Percentiles rank a stretch among this genome's conserved stretches.
Conservation (phyloP, 1,140 invertebrate species). For the Cydia amplana region DNA sequence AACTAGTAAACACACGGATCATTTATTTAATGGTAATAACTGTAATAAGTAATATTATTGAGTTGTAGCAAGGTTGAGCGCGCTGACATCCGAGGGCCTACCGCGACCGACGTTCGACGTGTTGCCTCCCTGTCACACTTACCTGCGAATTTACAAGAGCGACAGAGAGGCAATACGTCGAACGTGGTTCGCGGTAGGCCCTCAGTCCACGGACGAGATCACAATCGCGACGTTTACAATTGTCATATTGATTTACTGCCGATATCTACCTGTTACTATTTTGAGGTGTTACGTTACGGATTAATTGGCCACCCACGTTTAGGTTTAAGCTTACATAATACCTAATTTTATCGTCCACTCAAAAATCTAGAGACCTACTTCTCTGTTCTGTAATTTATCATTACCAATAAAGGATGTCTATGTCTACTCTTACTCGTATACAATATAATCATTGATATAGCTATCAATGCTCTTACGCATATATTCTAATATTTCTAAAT, state of each 20-base stretch:
- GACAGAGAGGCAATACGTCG: too few relatives aligned
- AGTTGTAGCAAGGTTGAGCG: neutral
- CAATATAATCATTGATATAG: neutral
- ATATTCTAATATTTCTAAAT: too few relatives aligned
- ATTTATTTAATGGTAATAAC: neutral
- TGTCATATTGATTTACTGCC: conserved; percentile 68
- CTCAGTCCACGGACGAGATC: conserved; percentile 59
- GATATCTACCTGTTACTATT: conserved; percentile 48
- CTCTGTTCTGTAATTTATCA: too few relatives aligned
- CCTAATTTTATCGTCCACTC: neutral
- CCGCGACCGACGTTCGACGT: too few relatives aligned
- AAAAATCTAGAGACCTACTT: too few relatives aligned
- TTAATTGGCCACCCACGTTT: conserved; percentile 57
- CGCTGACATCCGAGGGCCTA: too few relatives aligned
- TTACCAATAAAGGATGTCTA: too few relatives aligned
- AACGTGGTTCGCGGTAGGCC: too few relatives aligned
- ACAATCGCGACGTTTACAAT: conserved; percentile 70
- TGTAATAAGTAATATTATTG: conserved; percentile 19
- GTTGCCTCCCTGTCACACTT: too few relatives aligned
- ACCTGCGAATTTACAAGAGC: too few relatives aligned
- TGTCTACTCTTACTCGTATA: too few relatives aligned
- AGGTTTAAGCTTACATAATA: neutral
- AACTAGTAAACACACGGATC: neutral
- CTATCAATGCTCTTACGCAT: neutral
- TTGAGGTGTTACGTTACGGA: conserved; percentile 48